Evolutionary conservation across 92 coral and sea anemone species (phyloP), one percentile per base, ranked within the genome.

Genomic region (Meandrina meandrites): DNA sequence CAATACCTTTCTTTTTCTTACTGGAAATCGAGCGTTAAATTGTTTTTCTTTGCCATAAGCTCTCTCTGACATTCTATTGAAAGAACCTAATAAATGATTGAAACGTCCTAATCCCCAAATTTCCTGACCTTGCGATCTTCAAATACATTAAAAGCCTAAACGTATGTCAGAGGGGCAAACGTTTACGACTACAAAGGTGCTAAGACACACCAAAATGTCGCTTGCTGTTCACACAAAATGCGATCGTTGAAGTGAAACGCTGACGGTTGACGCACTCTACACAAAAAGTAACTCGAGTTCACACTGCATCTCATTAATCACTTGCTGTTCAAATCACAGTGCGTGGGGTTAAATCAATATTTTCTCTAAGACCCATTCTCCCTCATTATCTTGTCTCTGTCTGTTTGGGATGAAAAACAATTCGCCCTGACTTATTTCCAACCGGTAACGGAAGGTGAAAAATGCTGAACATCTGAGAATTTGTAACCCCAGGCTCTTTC

Each of bases 271-370:
- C 6, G 31, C 12, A 30, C 22, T 16, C 17, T 14, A 71, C 42
- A 40, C 45, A 40, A 71, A 71, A 71, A 5, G 75, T 34, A 83
- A 80, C 21, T 24, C 5, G 37, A 83, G 71, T 83, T 35, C 8
- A 72, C 37, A 56, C 66, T 15, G 87, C 87, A 72, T 83, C 35
- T 83, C 79, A 72, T 54, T 83, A 54, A 14, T 34, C 51, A 31
- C 6, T 40, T 22, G 17, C 32, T 40, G 71, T 34, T 80, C 37
- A 17, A 50, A 34, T 18, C 56, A 71, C n/a, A 17, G 48, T 21
- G 73, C 80, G 79, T 83, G 79, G 78, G 86, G 87, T 74, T 53
- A 83, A 73, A 54, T 83, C 87, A 83, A 83, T n/a, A 83, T 28
- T 13, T 51, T 8, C n/a, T 37, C n/a, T 32, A 22, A 47, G 13